Evolutionary conservation across 2,113 vertebrate species (phyloP).

Genomic region (Telmatochromis bifrenatus): DNA sequence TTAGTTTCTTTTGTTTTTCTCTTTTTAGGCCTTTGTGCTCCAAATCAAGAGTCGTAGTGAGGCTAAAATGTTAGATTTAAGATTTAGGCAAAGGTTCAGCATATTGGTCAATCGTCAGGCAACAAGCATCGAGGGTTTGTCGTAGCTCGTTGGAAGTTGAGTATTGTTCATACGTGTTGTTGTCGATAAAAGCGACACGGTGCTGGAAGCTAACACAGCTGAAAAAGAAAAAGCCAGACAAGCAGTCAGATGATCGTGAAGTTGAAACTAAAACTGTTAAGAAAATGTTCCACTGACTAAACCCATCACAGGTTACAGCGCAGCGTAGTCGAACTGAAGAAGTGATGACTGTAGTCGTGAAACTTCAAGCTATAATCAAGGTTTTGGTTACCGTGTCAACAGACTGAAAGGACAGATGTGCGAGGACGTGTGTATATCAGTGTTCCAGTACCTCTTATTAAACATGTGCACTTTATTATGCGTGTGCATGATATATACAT

Average conservation of each 20-base stretch:
- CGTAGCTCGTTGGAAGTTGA: neutral
- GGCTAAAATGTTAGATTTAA: neutral
- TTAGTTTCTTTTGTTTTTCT: neutral
- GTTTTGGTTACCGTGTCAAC: neutral
- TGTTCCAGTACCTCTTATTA: neutral
- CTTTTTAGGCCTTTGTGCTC: neutral
- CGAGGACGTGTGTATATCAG: fast-evolving
- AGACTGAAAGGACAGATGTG: neutral
- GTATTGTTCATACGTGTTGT: neutral
- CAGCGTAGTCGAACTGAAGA: neutral
- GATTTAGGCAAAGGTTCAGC: neutral
- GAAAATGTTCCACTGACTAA: neutral
- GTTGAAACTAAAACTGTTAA: neutral
- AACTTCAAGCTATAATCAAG: neutral
- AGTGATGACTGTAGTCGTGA: neutral
- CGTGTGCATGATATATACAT: neutral
- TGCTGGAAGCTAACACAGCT: neutral
- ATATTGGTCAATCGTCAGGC: neutral
- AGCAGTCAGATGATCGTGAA: neutral
- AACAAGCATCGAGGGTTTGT: neutral
- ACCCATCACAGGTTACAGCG: fast-evolving
- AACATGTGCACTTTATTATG: neutral
- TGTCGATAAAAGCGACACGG: neutral
- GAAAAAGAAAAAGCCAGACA: neutral
- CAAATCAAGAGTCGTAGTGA: neutral